Conservation (phyloP, 2,888 invertebrate genomes). For the Noctua fimbriata region DNA sequence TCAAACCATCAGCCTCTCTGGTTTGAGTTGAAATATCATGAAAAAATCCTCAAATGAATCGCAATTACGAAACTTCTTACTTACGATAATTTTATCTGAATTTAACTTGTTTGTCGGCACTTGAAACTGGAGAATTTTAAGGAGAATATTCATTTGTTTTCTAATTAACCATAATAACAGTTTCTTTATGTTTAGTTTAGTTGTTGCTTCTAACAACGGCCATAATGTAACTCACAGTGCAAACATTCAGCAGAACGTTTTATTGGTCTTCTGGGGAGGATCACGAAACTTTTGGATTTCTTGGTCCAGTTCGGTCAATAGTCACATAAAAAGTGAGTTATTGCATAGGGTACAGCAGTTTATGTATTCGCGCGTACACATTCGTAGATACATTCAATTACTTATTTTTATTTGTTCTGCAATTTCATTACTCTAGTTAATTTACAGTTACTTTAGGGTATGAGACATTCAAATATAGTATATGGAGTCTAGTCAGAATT, state of each 20-base stretch:
- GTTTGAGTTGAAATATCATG: constrained; percentile 10
- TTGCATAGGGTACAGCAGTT: constrained; percentile 60
- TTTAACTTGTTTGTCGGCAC: constrained; percentile 24
- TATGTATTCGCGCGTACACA: constrained; percentile 55
- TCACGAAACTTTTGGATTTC: constrained; percentile 71
- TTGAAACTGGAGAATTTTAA: constrained; percentile 21
- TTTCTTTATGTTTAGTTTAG: constrained; percentile 55
- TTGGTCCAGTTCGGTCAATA: constrained; percentile 68
- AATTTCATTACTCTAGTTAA: constrained; percentile 54
- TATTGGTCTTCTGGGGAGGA: constrained; percentile 70
- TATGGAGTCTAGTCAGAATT: constrained; percentile 62
- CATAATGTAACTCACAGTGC: constrained; percentile 59
- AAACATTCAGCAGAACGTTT: constrained; percentile 68
- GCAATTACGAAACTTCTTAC: constrained; percentile 15
- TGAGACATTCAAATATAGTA: constrained; percentile 39
- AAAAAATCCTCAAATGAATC: constrained; percentile 7
- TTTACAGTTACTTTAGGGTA: constrained; percentile 44
- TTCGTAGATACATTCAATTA: constrained; percentile 47
- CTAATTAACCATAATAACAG: constrained; percentile 50
- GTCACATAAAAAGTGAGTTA: constrained; percentile 68
- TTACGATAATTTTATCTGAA: constrained; percentile 30
- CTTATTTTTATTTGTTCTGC: constrained; percentile 55
- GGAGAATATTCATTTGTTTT: constrained; percentile 38
- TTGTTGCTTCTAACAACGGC: constrained; percentile 58
- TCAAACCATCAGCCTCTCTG: constrained; percentile 8